Evolutionary conservation across 1,140 invertebrate species (phyloP).

Genomic region (Drosophila nebulosa): DNA sequence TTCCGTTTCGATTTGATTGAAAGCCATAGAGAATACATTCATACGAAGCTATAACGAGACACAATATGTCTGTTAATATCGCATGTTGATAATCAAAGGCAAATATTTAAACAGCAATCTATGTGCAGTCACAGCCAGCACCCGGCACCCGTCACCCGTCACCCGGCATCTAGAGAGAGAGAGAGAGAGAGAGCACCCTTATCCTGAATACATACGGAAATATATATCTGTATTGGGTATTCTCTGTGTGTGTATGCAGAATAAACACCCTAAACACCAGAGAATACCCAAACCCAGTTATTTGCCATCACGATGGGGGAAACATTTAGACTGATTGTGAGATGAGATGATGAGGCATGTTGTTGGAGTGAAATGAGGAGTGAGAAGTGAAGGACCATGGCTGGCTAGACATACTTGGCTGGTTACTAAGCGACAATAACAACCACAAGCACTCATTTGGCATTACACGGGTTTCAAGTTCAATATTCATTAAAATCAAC

Average conservation of each 20-base stretch:
- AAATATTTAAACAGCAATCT: slow-evolving; percentile 74
- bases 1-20: slow-evolving; percentile 29
- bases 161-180: too few relatives aligned
- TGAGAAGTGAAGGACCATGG: background rate
- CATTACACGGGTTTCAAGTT: slow-evolving; percentile 42
- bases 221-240: background rate
- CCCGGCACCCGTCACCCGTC: too few relatives aligned
- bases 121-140: slow-evolving; percentile 17
- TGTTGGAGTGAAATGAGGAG: background rate
- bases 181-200: background rate
- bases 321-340: background rate
- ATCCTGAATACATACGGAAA: background rate
- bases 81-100: slow-evolving; percentile 71
- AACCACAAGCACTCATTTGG: slow-evolving; percentile 11
- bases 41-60: slow-evolving; percentile 3
- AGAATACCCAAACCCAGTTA: background rate
- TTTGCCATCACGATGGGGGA: background rate
- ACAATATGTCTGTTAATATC: slow-evolving; percentile 40
- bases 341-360: background rate
- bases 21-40: slow-evolving; percentile 17
- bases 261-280: background rate
- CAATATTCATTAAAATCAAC: slow-evolving; percentile 44
- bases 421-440: background rate
- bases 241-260: background rate
- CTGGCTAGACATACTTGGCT: background rate